Conservation (phyloP, 2,113 vertebrate genomes). For the Pygoscelis adeliae region DNA sequence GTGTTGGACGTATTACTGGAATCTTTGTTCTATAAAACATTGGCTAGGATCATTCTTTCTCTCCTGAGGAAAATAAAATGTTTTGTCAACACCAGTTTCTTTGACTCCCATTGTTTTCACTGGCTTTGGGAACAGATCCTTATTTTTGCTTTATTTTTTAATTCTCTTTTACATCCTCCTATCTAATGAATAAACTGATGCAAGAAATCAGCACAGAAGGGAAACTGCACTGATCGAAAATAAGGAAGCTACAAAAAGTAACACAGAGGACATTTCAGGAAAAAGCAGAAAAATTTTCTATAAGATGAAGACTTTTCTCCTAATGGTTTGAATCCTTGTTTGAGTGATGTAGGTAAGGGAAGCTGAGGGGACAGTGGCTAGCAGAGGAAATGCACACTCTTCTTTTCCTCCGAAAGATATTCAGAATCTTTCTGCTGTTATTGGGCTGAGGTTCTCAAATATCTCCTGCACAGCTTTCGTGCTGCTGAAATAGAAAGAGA, state of each 20-base stretch:
- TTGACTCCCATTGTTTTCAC: conserved; percentile 54
- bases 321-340: background rate
- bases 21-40: conserved; percentile 46
- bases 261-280: background rate
- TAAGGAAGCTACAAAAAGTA: background rate
- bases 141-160: conserved; percentile 44
- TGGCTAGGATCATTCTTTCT: background rate
- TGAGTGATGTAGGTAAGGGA: background rate
- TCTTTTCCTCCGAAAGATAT: background rate
- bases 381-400: fast-evolving
- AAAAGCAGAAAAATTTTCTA: background rate
- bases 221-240: background rate
- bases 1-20: background rate
- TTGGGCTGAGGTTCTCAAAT: background rate
- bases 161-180: conserved; percentile 24
- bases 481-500: background rate
- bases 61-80: conserved; percentile 49
- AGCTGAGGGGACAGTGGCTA: background rate
- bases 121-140: conserved; percentile 40
- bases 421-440: background rate
- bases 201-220: conserved; percentile 29
- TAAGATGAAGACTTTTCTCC: background rate
- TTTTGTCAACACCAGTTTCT: conserved; percentile 28
- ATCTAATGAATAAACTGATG: conserved; percentile 56
- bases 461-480: background rate